A percentile compares a stretch with the other conserved stretches of the same genome.
These are phyloP conservation scores for Steinernema khuongi DNA, from an alignment of 1,140 invertebrate genomes.

Conservation along the genomic window DNA sequence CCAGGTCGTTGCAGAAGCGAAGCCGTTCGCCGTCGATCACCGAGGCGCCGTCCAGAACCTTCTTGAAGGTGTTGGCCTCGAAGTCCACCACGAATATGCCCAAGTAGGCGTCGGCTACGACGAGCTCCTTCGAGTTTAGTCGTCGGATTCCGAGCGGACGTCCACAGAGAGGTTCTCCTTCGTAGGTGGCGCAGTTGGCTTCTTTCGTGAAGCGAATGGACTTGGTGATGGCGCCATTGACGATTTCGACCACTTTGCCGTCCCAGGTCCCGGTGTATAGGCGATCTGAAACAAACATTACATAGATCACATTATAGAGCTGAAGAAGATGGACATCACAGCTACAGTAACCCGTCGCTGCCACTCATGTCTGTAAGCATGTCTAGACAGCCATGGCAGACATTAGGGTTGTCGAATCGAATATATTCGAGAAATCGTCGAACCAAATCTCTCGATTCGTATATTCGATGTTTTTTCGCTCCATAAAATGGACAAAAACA, in stretches of 20 bases:
- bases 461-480: no score
- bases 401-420: no score
- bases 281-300: conserved; percentile 35
- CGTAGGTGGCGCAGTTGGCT: conserved; percentile 29
- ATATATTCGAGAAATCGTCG: no score
- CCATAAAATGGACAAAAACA: no score
- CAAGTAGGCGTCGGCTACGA: conserved; percentile 51
- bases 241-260: conserved; percentile 53
- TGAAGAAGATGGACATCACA: no score
- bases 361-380: no score
- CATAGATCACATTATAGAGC: no score
- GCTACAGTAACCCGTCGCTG: no score
- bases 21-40: conserved; percentile 33
- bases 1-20: conserved; percentile 43
- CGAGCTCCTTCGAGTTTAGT: conserved; percentile 40
- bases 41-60: conserved; percentile 11
- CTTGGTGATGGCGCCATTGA: conserved; percentile 44
- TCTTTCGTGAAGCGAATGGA: conserved; percentile 37
- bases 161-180: conserved; percentile 45
- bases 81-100: conserved; percentile 50
- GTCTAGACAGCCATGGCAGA: no score
- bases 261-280: conserved; percentile 51
- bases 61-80: conserved; percentile 26
- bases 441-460: not conserved
- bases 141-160: conserved; percentile 52